Evolutionary conservation across 2,113 vertebrate species (phyloP).

Genomic region (Rattus rattus): DNA sequence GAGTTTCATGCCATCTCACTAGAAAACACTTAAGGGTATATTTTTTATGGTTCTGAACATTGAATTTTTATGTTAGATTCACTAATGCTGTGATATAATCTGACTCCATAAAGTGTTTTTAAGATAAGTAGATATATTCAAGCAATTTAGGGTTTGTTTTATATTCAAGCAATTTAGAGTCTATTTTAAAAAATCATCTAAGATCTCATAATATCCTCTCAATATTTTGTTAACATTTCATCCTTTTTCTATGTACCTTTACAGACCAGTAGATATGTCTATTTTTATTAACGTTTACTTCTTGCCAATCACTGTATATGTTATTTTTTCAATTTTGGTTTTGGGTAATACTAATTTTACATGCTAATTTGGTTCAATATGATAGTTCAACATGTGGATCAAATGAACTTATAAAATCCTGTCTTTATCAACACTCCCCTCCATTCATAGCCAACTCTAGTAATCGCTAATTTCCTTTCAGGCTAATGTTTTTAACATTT

Average conservation of each 20-base stretch:
- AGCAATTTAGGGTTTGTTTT: not conserved
- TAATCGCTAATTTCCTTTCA: not conserved
- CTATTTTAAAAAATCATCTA: too few species aligned
- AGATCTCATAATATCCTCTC: not conserved
- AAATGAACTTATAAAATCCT: not conserved
- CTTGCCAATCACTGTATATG: not conserved
- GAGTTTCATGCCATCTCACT: not conserved
- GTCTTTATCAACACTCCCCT: not conserved
- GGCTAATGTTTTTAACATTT: not conserved
- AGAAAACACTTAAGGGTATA: not conserved
- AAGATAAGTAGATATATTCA: not conserved
- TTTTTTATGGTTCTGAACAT: not conserved
- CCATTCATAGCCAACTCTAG: not conserved
- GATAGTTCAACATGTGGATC: not conserved
- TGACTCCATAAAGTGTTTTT: not conserved
- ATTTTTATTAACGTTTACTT: not conserved
- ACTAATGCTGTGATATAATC: not conserved
- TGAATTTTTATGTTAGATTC: not conserved
- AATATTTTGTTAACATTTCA: not conserved
- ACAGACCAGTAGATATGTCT: not conserved
- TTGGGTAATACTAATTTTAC: not conserved
- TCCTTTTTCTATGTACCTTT: not conserved
- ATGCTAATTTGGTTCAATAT: not conserved
- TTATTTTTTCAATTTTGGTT: not conserved
- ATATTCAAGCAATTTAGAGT: not conserved